Base-by-base conservation (phyloP, 1,140 invertebrate genomes). In the Drosophila oshimai region DNA sequence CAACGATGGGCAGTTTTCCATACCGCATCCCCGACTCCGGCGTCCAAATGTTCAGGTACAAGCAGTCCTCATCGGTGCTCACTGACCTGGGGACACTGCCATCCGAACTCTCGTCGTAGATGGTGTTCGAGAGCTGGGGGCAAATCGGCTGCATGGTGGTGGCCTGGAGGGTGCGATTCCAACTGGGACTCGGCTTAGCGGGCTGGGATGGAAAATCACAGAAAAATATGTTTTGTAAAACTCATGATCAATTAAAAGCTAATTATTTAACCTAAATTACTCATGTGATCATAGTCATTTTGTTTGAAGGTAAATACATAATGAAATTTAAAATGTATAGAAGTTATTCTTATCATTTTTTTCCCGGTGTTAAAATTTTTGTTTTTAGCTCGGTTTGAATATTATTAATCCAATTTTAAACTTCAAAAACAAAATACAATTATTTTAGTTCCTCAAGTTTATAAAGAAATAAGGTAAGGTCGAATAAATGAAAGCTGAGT, bases 31-130 rank as follows among this genome's bases (percentile, higher is more conserved):
- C 92, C 67, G 91, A 91, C 93, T 93, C 92, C 13, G 93, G 92
- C 0, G 92, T 91, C 93, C 93, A 93, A 33, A 93, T 91, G 55
- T 93, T 93, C 7, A 93, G 71, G 45, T 91, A 93, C 6, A 93
- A 79, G 49, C 93, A 93, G 74, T 93, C 92, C 80, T 93, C 93
- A 49, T 89, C 77, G n/a, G 73, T 90, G 42, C 54, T 22, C 4
- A 41, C 29, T 18, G 68, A 46, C 17, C 83, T 57, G 4, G 74
- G 47, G 6, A 62, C 49, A 18, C 49, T 47, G 13, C 73, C 67
- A 39, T 89, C 83, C 15, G 78, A 6, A 26, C 51, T 74, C 62
- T 91, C 90, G 39, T 91, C 89, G 17, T 91, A 91, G 5, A 91
- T 69, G 12, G 79, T 89, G 57, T 91, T 90, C 6, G 79, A 68